phyloP scores from a whole-genome alignment of 2,888 invertebrate species.

The Apotomis betuletana region DNA sequence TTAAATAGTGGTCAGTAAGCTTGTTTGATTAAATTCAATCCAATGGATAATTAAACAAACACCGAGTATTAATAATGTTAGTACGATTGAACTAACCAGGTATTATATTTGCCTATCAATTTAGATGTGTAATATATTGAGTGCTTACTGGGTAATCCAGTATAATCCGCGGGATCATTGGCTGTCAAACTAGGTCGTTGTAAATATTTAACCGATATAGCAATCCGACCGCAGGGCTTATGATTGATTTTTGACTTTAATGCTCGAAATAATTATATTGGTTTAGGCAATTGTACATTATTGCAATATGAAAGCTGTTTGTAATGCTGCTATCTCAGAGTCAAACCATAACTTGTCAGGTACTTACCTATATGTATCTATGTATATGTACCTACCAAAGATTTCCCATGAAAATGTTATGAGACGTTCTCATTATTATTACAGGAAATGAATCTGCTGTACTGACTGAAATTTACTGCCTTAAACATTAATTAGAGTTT shows the following conservation, averaged over 20 bases:
- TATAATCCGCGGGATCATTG: constrained; percentile 9
- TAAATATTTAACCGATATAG: constrained; percentile 2
- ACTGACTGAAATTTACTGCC: too few species aligned
- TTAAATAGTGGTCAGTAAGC: background rate
- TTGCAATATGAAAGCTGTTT: too few species aligned
- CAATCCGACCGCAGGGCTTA: background rate
- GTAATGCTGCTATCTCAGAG: too few species aligned
- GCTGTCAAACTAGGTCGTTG: background rate
- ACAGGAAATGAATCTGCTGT: too few species aligned
- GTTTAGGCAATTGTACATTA: background rate
- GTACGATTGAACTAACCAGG: constrained; percentile 3
- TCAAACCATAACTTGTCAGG: too few species aligned
- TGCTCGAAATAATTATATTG: background rate
- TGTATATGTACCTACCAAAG: too few species aligned
- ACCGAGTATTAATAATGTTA: background rate
- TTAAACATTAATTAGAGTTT: too few species aligned
- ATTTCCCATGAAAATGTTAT: too few species aligned
- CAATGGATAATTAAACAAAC: background rate
- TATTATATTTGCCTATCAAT: constrained; percentile 8
- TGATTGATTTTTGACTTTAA: background rate
- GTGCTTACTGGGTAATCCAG: constrained; percentile 12
- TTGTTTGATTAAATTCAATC: background rate
- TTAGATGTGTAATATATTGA: constrained; percentile 4
- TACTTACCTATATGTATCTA: too few species aligned
- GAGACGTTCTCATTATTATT: too few species aligned